Percentiles rank a stretch among this genome's conserved stretches.
These are phyloP conservation scores for Cephus rjabovi DNA, from an alignment of 2,888 invertebrate genomes.

Conservation along the genomic window DNA sequence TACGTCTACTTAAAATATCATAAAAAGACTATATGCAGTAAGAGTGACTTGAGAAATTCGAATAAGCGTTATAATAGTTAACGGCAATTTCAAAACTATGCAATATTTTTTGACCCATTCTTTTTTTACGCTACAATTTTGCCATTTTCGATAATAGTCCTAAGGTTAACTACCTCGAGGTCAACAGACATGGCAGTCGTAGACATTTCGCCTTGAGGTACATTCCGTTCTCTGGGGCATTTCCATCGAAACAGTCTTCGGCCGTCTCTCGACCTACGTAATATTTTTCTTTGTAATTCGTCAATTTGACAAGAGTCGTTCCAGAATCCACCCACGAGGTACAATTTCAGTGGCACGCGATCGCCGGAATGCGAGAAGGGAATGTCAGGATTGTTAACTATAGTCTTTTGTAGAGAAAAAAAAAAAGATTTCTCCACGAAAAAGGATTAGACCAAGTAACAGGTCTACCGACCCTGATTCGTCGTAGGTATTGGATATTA, in stretches of 20 bases:
- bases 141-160: neutral
- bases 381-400: neutral
- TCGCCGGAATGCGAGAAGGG: neutral
- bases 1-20: neutral
- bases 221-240: neutral
- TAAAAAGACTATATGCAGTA: neutral
- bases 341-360: slow-evolving; percentile 1
- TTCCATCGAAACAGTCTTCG: neutral
- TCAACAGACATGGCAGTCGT: neutral
- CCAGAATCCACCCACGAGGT: neutral
- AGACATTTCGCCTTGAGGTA: neutral
- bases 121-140: neutral
- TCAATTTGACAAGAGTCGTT: neutral
- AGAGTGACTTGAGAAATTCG: neutral
- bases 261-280: neutral
- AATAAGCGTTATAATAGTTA: neutral
- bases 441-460: neutral
- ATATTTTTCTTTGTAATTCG: neutral
- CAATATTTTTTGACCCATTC: no score
- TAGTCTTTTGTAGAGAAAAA: neutral
- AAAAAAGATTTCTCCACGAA: neutral
- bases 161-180: slow-evolving; percentile 1
- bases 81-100: no score
- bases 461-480: neutral
- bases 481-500: neutral